Evolutionary conservation across 1,140 invertebrate genomes (phyloP).

Genomic region (Phthorimaea operculella): DNA sequence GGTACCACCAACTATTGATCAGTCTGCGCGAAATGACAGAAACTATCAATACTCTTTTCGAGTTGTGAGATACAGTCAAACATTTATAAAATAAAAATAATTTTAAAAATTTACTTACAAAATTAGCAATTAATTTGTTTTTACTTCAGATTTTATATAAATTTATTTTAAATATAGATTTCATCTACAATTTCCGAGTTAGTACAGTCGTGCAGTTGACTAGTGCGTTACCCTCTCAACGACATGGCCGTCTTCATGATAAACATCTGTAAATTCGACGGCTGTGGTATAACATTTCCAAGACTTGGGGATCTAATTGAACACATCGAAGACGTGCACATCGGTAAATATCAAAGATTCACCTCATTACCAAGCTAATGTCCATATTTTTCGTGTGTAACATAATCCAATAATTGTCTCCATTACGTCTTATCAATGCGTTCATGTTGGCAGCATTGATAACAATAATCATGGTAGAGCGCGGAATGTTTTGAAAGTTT

Average conservation of each 20-base stretch:
- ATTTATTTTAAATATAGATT: constrained; percentile 4
- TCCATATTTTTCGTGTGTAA: constrained; percentile 29
- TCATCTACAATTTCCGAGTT: background rate
- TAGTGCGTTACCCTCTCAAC: constrained; percentile 48
- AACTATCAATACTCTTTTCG: constrained; percentile 22
- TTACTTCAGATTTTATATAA: background rate
- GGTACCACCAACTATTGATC: constrained; percentile 58
- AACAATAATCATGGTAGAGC: constrained; percentile 15
- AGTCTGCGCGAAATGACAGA: constrained; percentile 38
- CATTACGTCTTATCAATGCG: constrained; percentile 55
- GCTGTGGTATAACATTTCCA: constrained; percentile 84
- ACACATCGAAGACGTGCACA: constrained; percentile 87
- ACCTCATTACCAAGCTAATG: constrained; percentile 20
- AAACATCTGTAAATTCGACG: constrained; percentile 88
- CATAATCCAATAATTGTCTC: constrained; percentile 38
- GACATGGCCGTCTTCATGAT: constrained; percentile 88
- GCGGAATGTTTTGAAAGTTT: no score
- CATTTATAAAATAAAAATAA: background rate
- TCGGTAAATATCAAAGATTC: constrained; percentile 72
- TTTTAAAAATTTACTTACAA: background rate
- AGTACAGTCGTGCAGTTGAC: constrained; percentile 41
- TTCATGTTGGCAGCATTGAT: constrained; percentile 56
- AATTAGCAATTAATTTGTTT: background rate
- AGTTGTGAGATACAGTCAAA: background rate
- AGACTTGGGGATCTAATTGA: constrained; percentile 82